phyloP scores from a whole-genome alignment of 1,140 invertebrate genomes.

The Platyscapa corneri region DNA sequence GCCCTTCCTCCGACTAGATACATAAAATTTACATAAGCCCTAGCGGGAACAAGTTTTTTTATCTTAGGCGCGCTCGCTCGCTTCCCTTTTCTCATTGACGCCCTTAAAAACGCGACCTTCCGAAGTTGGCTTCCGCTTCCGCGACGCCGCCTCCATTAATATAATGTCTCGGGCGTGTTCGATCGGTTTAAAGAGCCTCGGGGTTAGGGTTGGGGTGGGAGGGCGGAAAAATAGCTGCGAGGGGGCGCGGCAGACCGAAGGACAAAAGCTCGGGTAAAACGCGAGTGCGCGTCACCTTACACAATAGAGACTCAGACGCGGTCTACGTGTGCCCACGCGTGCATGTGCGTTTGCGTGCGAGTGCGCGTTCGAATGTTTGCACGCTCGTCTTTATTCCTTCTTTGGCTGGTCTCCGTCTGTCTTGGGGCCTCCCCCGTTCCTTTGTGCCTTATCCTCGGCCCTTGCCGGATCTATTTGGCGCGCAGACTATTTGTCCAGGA shows the following conservation, averaged over 20 bases:
- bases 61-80: background rate
- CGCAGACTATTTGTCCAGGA: background rate
- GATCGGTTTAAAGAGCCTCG: background rate
- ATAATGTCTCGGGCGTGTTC: background rate
- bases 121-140: background rate
- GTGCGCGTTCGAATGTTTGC: background rate
- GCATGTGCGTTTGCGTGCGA: slow-evolving; percentile 1
- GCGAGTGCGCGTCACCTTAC: slow-evolving; percentile 61
- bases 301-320: slow-evolving; percentile 26
- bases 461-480: background rate
- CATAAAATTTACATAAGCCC: background rate
- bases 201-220: too few species aligned
- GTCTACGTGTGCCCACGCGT: slow-evolving; percentile 18
- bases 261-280: slow-evolving; percentile 60
- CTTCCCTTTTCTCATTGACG: background rate
- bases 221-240: background rate
- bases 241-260: slow-evolving; percentile 46
- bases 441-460: background rate
- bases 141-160: background rate
- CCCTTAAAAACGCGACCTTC: background rate
- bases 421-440: background rate
- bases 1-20: background rate
- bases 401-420: background rate
- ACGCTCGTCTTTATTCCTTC: background rate
- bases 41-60: background rate